Base-by-base conservation (phyloP, 2,113 vertebrate genomes). In the Hassar affinis region DNA sequence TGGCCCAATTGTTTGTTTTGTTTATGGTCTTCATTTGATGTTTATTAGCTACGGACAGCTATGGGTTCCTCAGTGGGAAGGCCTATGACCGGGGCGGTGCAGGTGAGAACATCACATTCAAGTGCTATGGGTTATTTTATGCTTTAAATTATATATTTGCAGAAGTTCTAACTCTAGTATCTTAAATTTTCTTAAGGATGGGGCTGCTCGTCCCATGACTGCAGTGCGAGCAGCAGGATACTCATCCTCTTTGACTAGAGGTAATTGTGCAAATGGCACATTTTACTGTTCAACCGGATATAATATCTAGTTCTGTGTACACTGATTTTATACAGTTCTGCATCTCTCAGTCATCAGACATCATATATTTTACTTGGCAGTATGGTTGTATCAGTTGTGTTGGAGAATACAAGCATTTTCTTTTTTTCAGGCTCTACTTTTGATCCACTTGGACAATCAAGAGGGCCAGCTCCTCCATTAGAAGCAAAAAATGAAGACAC, bases 161-260 rank as follows among this genome's bases (percentile, higher is more conserved):
- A 79, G 25, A 61, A 30, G 5, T n/a, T 59, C 59, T 59, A 54
- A 27, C 20, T 22, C n/a, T 47, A 5, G 5, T 56, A 6, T 79
- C 17, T 64, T 78, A 14, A 9, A 54, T 30, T 87, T 62, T 69
- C 17, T 80, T 66, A 88, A 99, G 98, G 98, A 98, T 85, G 96
- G 95, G 33, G 88, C 94, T 75, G 89, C 96, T 86, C 94, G 98
- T 74, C 98, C 98, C 20, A 97, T 99, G 97, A 99, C 97, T 78
- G 97, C 98, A 69, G 96, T 99, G 80, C 94, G 95, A 90, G 97
- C 98, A 83, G 98, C 98, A 82, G 97, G 98, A 71, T 99, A 96
- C 92, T 95, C 93, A 11, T 98, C 96, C 82, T 91, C 95, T 68
- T 75, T 95, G 81, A 79, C 91, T 80, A 95, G 95, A 91, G 97